A percentile compares a stretch with the other conserved stretches of the same genome.
Evolutionary conservation across 2,113 vertebrate species (phyloP).

Genomic region (Numenius arquata): DNA sequence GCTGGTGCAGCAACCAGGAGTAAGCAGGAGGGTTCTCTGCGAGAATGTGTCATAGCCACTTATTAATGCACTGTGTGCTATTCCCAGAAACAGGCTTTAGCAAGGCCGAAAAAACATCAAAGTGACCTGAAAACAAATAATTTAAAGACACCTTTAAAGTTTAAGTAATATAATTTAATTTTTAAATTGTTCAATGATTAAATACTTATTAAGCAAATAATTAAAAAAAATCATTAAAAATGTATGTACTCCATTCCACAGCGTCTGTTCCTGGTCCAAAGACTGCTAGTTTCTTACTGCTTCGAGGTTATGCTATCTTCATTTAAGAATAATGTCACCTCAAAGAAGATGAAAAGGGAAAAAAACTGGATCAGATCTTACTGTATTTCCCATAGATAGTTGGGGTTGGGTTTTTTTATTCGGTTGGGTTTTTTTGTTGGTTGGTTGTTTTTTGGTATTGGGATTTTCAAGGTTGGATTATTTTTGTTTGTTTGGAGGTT

Average conservation of each 20-base stretch:
- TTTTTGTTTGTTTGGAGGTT: not conserved
- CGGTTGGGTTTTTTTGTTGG: not conserved
- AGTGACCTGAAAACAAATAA: not conserved
- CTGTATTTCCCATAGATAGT: not conserved
- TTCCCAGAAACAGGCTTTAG: not conserved
- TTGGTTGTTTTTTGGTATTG: not conserved
- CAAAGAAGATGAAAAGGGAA: not conserved
- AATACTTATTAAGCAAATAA: not conserved
- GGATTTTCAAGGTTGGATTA: not conserved
- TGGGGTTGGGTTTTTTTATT: not conserved
- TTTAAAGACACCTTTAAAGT: not conserved
- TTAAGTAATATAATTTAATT: not conserved
- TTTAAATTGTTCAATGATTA: not conserved
- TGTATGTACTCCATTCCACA: not conserved
- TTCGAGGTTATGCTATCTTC: not conserved
- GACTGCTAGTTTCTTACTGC: not conserved
- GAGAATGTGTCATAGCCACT: not conserved
- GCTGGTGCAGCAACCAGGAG: not conserved
- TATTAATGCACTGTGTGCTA: not conserved
- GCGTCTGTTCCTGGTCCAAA: not conserved
- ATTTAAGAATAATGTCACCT: not conserved
- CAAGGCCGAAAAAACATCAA: not conserved
- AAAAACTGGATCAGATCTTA: not conserved
- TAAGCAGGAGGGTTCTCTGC: not conserved
- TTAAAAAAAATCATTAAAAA: not conserved